Base-by-base conservation (phyloP, 2,888 invertebrate species). In the Eilema depressum region DNA sequence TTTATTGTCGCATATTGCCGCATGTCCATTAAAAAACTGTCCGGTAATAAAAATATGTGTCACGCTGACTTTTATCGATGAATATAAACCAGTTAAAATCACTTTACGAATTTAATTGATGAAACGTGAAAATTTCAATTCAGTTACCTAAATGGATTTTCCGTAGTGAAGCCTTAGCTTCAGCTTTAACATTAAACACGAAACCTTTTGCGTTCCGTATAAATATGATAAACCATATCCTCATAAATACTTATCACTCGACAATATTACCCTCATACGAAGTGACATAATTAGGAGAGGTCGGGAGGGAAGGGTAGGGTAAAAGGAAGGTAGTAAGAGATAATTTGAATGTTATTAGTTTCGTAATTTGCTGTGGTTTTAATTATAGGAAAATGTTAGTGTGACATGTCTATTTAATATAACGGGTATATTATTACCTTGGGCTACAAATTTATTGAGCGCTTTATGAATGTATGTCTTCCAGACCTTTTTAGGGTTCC, bases 371-470 rank as follows among this genome's bases (percentile, higher is more conserved):
- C n/a, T 69, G 67, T 23, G 68, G 72, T 72, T 75, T 69, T 74
- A 71, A 77, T 78, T 71, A 76, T 72, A 65, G 57, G 47, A 71
- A 70, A 71, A 75, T 74, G 41, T 74, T 69, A 61, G 63, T 62
- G n/a, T 63, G 25, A 66, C 30, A 14, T 33, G 62, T 37, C 63
- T 61, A 61, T 70, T 65, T 63, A 59, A 26, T 62, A 57, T 64
- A 62, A 64, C 23, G 33, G 37, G 20, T 67, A 56, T 37, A 33
- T 25, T 66, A 59, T 41, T 61, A 28, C n/a, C 17, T 41, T 41
- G 17, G 20, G 7, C 28, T 8, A 69, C 4, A 0, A 28, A 28
- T 28, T 28, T 68, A 12, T 26, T 8, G 59, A 66, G 11, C 23
- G 25, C 37, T 26, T 12, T 57, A 30, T 57, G 14, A 57, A 63